Evolutionary conservation across 2,113 vertebrate species (phyloP).

Genomic region (Tauraco erythrolophus): DNA sequence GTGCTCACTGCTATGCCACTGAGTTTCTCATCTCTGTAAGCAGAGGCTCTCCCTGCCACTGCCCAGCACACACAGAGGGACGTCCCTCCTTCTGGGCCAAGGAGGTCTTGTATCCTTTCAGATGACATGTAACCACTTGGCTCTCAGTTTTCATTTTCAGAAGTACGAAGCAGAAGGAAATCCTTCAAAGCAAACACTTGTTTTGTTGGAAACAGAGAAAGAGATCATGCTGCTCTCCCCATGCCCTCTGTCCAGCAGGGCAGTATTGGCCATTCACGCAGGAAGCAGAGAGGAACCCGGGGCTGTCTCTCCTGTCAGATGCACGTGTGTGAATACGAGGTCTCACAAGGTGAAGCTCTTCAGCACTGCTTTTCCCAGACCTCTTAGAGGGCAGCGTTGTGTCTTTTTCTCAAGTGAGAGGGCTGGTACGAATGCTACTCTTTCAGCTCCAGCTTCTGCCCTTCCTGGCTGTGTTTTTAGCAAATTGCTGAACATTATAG

Average conservation of each 20-base stretch:
- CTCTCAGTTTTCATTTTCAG: neutral
- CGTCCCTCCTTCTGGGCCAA: neutral
- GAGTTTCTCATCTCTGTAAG: neutral
- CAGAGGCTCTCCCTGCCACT: neutral
- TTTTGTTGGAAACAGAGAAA: neutral
- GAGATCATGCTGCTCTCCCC: neutral
- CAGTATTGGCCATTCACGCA: rapidly evolving
- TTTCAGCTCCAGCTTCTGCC: neutral
- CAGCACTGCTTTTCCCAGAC: neutral
- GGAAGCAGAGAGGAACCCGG: neutral
- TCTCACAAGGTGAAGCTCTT: neutral
- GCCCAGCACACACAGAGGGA: neutral
- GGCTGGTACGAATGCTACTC: neutral
- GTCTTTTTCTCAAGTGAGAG: neutral
- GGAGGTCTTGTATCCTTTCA: neutral
- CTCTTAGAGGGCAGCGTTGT: neutral
- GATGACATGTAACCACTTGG: neutral
- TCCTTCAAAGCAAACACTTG: neutral
- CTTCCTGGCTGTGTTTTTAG: neutral
- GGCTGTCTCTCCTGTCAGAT: neutral
- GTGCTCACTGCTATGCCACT: neutral
- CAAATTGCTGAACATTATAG: neutral
- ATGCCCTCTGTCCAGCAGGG: too few species aligned
- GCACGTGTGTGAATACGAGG: rapidly evolving
- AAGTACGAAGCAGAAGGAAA: neutral